Evolutionary conservation across 2,888 invertebrate genomes (phyloP), one percentile per base, ranked within the genome.

Genomic region (Exocentrus adspersus): DNA sequence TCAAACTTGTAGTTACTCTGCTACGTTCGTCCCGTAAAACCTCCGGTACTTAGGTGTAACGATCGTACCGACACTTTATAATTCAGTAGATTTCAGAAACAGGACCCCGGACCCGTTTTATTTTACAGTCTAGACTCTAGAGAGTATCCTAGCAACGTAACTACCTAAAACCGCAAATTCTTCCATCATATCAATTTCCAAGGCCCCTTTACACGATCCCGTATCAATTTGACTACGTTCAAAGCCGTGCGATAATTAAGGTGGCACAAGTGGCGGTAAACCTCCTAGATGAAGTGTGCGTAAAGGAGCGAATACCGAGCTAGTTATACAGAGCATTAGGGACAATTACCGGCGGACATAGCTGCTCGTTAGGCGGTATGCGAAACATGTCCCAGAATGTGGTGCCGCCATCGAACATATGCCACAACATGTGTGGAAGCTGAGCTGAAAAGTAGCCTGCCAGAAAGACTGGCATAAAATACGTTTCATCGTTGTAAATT

Each of bases 301-400:
- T 28, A 32, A 17, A n/a, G n/a, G 16, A 20, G 32, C 50, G 48
- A 60, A 67, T 64, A 58, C 64, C 60, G 37, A 60, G 28, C 58
- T 45, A 45, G 45, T 45, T 24, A 65, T 65, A 63, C 61, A 60
- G 63, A 62, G 65, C 71, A 72, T 71, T 67, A 68, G 72, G 72
- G 71, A 73, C 75, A 74, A 76, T 77, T 74, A 77, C 73, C 70
- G 70, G 62, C 72, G 77, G 76, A 77, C 75, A 75, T 76, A 71
- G 68, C 64, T 68, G 75, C 75, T 77, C 76, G 75, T 76, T 77
- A 77, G 70, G 64, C 68, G 74, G 74, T 75, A 77, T 75, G 75
- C 72, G 71, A 76, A 74, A 72, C 71, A 69, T 70, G 65, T 67
- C 69, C 74, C 64, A 73, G 75, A 75, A 77, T 75, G 75, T 70